Evolutionary conservation across 2,113 vertebrate species (phyloP).

Genomic region (Dipodomys stephensi): DNA sequence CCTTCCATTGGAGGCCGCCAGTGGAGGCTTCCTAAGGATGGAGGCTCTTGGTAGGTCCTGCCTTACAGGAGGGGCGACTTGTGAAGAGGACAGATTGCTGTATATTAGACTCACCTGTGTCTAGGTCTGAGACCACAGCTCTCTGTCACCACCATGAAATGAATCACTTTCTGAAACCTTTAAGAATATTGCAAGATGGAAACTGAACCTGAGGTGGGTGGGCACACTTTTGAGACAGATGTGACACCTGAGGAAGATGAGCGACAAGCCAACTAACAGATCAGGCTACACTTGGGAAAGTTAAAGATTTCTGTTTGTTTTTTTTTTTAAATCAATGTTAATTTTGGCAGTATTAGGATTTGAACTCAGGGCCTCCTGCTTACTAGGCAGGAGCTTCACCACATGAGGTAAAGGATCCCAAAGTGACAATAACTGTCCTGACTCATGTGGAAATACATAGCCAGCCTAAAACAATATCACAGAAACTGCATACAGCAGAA

Average conservation of each 20-base stretch:
- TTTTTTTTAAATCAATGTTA: no score
- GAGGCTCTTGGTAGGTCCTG: background rate
- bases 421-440: background rate
- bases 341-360: no score
- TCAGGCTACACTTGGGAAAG: background rate
- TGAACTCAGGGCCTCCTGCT: no score
- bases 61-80: background rate
- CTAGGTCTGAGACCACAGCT: background rate
- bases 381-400: no score
- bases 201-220: background rate
- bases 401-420: background rate
- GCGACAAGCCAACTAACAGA: background rate
- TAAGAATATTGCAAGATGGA: background rate
- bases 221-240: background rate
- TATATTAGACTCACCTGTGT: background rate
- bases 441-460: background rate
- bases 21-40: background rate
- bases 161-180: background rate
- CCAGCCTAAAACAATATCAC: background rate
- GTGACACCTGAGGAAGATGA: background rate
- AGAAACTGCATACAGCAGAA: background rate
- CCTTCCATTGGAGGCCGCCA: background rate
- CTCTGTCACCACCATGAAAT: background rate
- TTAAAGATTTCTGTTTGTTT: background rate
- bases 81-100: background rate